A percentile compares a stretch with the other conserved stretches of the same genome.
Evolutionary conservation across 2,888 invertebrate genomes (phyloP).

Genomic region (Troglohyphantes excavatus): DNA sequence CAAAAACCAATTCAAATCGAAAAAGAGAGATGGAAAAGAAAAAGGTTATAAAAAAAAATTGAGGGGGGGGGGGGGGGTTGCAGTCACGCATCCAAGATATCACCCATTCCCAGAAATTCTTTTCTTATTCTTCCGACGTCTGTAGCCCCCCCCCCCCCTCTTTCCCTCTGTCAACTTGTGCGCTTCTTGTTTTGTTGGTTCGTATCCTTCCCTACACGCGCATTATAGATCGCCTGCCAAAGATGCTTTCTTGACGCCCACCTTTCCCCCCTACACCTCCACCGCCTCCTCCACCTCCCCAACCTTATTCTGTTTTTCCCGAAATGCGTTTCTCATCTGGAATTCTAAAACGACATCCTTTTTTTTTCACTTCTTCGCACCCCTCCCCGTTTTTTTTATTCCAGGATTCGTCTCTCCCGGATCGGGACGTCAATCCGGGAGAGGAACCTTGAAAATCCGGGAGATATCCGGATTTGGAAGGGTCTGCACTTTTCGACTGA

Average conservation of each 20-base stretch:
- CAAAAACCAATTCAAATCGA: slow-evolving; percentile 78
- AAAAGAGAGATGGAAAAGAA: slow-evolving; percentile 49
- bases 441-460: neutral
- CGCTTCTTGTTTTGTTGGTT: slow-evolving; percentile 76
- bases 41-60: slow-evolving; percentile 13
- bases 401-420: slow-evolving; percentile 21
- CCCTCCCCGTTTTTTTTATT: neutral
- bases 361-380: neutral
- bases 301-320: slow-evolving; percentile 67
- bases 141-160: slow-evolving; percentile 67
- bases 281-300: slow-evolving; percentile 42
- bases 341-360: slow-evolving; percentile 71
- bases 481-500: no score
- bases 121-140: slow-evolving; percentile 76
- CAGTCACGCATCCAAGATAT: slow-evolving; percentile 77
- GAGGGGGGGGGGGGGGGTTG: slow-evolving; percentile 40
- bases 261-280: slow-evolving; percentile 21
- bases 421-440: slow-evolving; percentile 15
- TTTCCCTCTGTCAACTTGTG: slow-evolving; percentile 56
- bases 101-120: slow-evolving; percentile 77
- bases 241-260: slow-evolving; percentile 67
- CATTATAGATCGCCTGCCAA: slow-evolving; percentile 78
- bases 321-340: slow-evolving; percentile 74
- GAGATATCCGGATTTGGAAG: slow-evolving; percentile 3
- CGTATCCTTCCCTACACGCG: slow-evolving; percentile 75